Evolutionary conservation across 2,888 invertebrate species (phyloP).

Genomic region (Schrankia costaestrigalis): DNA sequence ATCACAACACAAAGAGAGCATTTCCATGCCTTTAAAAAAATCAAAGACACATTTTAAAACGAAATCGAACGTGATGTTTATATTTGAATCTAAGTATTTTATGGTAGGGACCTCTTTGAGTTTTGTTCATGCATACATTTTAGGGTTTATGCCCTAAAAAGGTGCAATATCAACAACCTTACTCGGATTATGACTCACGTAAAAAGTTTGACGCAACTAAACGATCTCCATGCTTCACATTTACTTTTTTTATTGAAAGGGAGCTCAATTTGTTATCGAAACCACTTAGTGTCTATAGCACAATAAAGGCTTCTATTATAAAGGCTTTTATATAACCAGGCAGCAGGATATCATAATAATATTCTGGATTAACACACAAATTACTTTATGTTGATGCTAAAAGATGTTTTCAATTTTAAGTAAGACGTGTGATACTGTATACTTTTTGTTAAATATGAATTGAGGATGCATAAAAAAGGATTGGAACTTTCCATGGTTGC

Average conservation of each 20-base stretch:
- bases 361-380: no score
- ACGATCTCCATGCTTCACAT: constrained; percentile 17
- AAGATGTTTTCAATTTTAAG: no score
- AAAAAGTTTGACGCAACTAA: constrained; percentile 7
- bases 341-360: no score
- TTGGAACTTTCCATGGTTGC: no score
- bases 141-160: constrained; percentile 21
- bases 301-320: no score
- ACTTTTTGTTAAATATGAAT: no score
- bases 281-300: neutral
- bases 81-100: constrained; percentile 30
- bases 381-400: no score
- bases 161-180: constrained; percentile 22
- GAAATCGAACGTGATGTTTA: constrained; percentile 29
- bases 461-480: no score
- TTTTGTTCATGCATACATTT: constrained; percentile 21
- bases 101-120: constrained; percentile 14
- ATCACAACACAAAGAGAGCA: no score
- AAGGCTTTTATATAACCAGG: no score
- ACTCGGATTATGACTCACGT: constrained; percentile 22
- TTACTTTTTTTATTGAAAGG: no score
- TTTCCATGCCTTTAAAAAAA: constrained; percentile 13
- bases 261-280: neutral
- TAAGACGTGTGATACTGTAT: no score
- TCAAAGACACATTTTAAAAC: constrained; percentile 20